These are phyloP conservation scores for Cladorhizidae sp. DNA, from an alignment of 37 sponge, comb jelly and placozoan species.

Conservation along the genomic window DNA sequence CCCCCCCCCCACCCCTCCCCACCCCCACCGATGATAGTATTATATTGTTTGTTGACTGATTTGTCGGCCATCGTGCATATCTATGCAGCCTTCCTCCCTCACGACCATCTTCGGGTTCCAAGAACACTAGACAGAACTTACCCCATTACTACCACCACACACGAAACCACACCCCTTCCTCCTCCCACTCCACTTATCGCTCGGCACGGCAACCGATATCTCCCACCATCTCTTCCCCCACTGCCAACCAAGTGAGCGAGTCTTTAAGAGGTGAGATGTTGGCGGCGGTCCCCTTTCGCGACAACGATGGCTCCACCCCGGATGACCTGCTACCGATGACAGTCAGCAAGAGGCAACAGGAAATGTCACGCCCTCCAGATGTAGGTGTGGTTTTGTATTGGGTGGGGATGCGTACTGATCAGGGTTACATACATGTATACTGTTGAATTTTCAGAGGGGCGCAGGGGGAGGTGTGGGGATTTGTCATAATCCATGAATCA, in stretches of 20 bases:
- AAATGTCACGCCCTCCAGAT: constrained; percentile 13
- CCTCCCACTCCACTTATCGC: not conserved
- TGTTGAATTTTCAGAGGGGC: too few species aligned
- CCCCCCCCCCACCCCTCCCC: too few species aligned
- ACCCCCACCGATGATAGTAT: too few species aligned
- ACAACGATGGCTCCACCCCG: not conserved
- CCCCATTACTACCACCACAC: not conserved
- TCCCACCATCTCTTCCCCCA: not conserved
- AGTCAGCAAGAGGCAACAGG: not conserved
- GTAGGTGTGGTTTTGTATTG: not conserved
- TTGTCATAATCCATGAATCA: too few species aligned
- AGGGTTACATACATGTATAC: too few species aligned
- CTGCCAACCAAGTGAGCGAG: not conserved
- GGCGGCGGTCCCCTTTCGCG: not conserved
- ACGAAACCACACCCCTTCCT: not conserved
- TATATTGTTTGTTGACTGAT: too few species aligned
- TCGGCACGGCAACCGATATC: constrained; percentile 2
- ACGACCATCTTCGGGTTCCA: not conserved
- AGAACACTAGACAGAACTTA: not conserved
- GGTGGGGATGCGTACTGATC: too few species aligned
- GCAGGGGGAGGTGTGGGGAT: too few species aligned
- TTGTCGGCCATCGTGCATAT: too few species aligned
- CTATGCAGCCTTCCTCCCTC: not conserved
- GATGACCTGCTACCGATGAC: not conserved
- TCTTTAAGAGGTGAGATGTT: not conserved